Conservation (phyloP, 2,113 vertebrate genomes). For the Pheucticus melanocephalus region DNA sequence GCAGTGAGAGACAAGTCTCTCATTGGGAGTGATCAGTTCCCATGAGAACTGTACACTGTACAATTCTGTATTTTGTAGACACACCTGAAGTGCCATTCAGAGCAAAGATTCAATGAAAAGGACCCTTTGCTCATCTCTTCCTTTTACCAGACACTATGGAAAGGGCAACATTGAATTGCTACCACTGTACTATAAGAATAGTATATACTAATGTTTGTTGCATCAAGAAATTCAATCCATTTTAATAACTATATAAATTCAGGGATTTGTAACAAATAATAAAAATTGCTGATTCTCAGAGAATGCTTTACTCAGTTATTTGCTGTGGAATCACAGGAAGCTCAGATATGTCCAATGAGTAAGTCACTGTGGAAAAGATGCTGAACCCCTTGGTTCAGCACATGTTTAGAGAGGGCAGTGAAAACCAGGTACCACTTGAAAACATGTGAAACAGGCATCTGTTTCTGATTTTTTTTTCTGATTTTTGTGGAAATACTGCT, state of each 20-base stretch:
- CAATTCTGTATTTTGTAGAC: neutral
- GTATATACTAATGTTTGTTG: neutral
- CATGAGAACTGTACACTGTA: neutral
- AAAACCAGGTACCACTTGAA: neutral
- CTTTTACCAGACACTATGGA: neutral
- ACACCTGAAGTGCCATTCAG: neutral
- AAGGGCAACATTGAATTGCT: neutral
- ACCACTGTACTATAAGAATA: neutral
- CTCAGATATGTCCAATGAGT: neutral
- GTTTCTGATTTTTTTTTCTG: neutral
- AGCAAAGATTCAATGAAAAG: neutral
- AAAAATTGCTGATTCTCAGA: neutral
- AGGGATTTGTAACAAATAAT: neutral
- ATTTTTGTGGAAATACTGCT: neutral
- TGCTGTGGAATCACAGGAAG: neutral
- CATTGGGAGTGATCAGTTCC: neutral
- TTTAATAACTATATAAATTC: neutral
- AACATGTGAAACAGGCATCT: neutral
- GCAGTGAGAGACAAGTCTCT: neutral
- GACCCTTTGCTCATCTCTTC: neutral
- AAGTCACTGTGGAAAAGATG: neutral
- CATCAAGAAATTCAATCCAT: neutral
- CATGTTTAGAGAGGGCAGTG: neutral
- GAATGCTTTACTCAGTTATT: neutral
- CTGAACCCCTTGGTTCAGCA: neutral